phyloP scores from a whole-genome alignment of 1,140 invertebrate genomes.

The Trichomalopsis sarcophagae region DNA sequence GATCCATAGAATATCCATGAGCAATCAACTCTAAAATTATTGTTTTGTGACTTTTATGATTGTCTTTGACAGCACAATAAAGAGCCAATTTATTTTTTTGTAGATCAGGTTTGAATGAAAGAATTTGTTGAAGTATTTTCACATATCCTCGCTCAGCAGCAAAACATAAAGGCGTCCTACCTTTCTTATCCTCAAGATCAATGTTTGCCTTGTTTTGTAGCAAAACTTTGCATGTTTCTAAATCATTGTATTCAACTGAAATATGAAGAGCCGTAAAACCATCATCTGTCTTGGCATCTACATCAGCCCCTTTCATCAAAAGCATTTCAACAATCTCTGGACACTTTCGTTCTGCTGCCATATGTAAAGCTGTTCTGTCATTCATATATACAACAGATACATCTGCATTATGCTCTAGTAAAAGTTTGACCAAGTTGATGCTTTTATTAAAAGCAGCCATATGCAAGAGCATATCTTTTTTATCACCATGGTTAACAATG shows the following conservation, averaged over 20 bases:
- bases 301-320: neutral
- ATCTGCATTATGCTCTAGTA: conserved; percentile 24
- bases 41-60: neutral
- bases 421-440: conserved; percentile 7
- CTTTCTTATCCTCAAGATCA: neutral
- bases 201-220: conserved; percentile 18
- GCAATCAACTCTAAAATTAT: neutral
- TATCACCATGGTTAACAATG: conserved; percentile 7
- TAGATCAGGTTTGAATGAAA: neutral
- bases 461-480: conserved; percentile 23
- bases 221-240: neutral
- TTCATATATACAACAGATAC: neutral
- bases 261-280: conserved; percentile 23
- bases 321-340: conserved; percentile 8
- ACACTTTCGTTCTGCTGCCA: neutral
- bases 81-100: conserved; percentile 2
- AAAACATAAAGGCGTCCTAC: conserved; percentile 6
- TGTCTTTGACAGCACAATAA: conserved; percentile 13
- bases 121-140: neutral
- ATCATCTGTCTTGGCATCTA: neutral
- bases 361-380: conserved; percentile 23
- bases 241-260: neutral
- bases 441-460: conserved; percentile 31
- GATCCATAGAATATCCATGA: conserved; percentile 10
- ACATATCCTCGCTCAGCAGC: neutral